These are phyloP conservation scores for Halesus radiatus DNA, from an alignment of 1,140 invertebrate species.

Conservation along the genomic window DNA sequence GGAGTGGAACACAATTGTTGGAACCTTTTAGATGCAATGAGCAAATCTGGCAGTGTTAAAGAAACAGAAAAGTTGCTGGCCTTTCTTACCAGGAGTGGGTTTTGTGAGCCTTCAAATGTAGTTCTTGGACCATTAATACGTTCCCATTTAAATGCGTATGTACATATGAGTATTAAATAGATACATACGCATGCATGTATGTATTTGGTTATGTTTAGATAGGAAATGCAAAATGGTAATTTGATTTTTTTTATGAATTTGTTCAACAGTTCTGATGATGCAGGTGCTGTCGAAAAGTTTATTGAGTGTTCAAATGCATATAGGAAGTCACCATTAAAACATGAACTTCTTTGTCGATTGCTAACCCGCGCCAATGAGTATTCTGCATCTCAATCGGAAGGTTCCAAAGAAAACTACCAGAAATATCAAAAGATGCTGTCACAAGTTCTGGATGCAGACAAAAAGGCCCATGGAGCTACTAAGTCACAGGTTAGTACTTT, in stretches of 20 bases:
- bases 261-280: slow-evolving; percentile 64
- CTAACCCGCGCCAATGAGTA: not conserved
- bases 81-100: slow-evolving; percentile 64
- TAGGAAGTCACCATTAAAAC: slow-evolving; percentile 69
- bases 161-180: not conserved
- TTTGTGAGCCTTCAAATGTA: slow-evolving; percentile 66
- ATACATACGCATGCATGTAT: too few relatives aligned
- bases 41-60: slow-evolving; percentile 59
- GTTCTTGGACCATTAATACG: slow-evolving; percentile 70
- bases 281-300: slow-evolving; percentile 68
- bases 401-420: not conserved
- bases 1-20: slow-evolving; percentile 66
- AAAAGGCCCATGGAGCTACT: slow-evolving; percentile 62
- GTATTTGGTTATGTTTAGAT: slow-evolving; percentile 3
- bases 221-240: slow-evolving; percentile 9
- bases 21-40: slow-evolving; percentile 67
- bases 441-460: slow-evolving; percentile 33
- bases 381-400: not conserved
- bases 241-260: too few relatives aligned
- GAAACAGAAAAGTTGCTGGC: slow-evolving; percentile 66
- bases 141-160: slow-evolving; percentile 68
- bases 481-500: slow-evolving; percentile 61
- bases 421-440: slow-evolving; percentile 22
- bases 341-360: slow-evolving; percentile 67
- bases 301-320: slow-evolving; percentile 62